phyloP scores from a whole-genome alignment of 2,797 vertebrate genomes.

The Falco berigora region DNA sequence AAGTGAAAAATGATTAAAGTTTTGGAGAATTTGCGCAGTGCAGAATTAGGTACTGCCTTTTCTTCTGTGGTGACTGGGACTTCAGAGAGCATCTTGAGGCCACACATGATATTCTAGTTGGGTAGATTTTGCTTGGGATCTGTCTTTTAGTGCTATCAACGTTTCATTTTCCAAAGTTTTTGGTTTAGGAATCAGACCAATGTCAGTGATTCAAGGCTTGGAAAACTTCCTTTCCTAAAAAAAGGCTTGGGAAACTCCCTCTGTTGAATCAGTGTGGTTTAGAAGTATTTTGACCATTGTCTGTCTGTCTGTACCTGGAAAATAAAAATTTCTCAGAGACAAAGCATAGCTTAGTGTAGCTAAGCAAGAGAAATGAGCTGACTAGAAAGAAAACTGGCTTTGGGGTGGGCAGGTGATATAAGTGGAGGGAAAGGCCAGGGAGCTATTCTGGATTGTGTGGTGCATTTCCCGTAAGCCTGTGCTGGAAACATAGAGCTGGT shows the following conservation, averaged over 20 bases:
- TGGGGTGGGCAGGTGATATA: background rate
- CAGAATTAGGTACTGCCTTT: background rate
- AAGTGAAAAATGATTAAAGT: background rate
- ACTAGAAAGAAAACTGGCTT: background rate
- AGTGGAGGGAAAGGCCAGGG: background rate
- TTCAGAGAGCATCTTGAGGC: background rate
- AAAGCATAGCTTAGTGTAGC: background rate
- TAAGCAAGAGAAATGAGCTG: background rate
- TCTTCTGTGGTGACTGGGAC: background rate
- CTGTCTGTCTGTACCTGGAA: background rate
- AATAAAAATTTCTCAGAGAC: background rate
- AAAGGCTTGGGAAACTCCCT: background rate
- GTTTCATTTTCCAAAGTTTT: background rate
- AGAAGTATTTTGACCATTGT: background rate
- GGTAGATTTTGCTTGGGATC: background rate
- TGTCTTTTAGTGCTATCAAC: background rate
- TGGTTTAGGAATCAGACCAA: background rate
- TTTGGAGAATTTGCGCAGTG: background rate
- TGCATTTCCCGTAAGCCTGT: background rate
- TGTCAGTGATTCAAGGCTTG: constrained; percentile 12
- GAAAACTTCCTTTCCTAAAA: background rate
- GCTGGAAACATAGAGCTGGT: background rate
- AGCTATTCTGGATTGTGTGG: background rate
- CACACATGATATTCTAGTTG: background rate
- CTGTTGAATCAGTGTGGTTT: background rate